Base-by-base conservation (phyloP, 23 tunicate species). In the Botrylloides violaceus region DNA sequence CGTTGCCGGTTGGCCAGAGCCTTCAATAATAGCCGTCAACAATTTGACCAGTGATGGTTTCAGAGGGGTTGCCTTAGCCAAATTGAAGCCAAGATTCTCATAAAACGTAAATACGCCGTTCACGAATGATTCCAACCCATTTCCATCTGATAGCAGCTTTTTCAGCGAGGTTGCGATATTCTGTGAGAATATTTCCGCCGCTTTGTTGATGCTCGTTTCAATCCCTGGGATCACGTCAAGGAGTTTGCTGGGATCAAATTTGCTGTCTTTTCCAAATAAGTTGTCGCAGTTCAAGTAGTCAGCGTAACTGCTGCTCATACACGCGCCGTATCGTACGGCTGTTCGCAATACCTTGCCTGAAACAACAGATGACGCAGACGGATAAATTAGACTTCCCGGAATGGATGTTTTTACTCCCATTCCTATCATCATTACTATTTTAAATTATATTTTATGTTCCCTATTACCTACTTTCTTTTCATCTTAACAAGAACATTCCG, bases 231-330 rank as follows among this genome's bases (percentile, higher is more conserved):
- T 68, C 37, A 68, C n/a, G 56, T 24, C 58, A 9, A 68, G 58
- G 4, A 68, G 57, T 18, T 21, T 20, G 24, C 56, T 56, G 24
- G 74, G 74, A 25, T 68, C 74, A 6, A 37, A 68, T n/a, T 55
- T 68, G 74, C 74, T 68, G 23, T 43, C 74, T 0, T 32, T 39
- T 6, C 74, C 74, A 56, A 68, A 68, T 20, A 68, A 25, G 1
- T 39, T 37, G 29, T 68, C 25, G 58, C 74, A 68, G 29, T 39
- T 26, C 9, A 68, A 30, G 24, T 32, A 43, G 74, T 39, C 29
- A 19, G 74, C 56, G 56, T 37, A 37, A 6, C 32, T 28, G 58
- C 25, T 68, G 36, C 49, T 23, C 6, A 68, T 19, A 22, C 74
- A 68, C 29, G 58, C 74, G 1, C 74, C 74, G 30, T 37, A 68